Base-by-base conservation (phyloP, 2,113 vertebrate genomes). In the Ceyx margarethae region DNA sequence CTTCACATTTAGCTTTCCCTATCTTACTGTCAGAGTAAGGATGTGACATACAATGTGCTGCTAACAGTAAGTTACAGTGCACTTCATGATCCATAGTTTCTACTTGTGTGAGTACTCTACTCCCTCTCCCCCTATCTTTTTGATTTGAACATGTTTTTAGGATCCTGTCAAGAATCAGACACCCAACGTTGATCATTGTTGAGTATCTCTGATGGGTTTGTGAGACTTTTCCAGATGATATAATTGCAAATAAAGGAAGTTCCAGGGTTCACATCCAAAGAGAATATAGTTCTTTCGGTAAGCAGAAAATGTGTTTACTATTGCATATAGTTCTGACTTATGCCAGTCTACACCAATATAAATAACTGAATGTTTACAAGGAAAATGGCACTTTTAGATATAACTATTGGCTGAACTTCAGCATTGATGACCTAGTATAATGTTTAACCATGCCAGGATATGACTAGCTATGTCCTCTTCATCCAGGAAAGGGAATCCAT, bases 141-240 rank as follows among this genome's bases (percentile, higher is more conserved):
- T 83, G 28, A 37, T 88, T 93, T 91, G 57, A 76, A 21, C 33
- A 26, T 81, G 14, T n/a, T 83, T 87, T 88, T 91, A 88, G 73
- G 26, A 86, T 90, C 35, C 21, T 90, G 16, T 54, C 33, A 83
- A 72, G 71, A 87, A n/a, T 83, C 40, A 56, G 60, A 56, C 68
- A 48, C 6, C 15, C 40, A 20, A 1, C 0, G 1, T 5, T 72
- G 74, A 35, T 84, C 37, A 6, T 57, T 33, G 20, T 37, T 81
- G 65, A 57, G n/a, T 81, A 31, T 66, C 62, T 89, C 33, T 89
- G 48, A 18, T 83, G 31, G 58, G 51, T 73, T 89, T 90, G 26
- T 43, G 46, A 61, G 73, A 61, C 50, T 58, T 69, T 56, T 29
- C 19, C 25, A 28, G 29, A 31, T 78, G 31, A 40, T 80, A 11